Evolutionary conservation across 2,113 vertebrate species (phyloP).

Genomic region (Indri indri): DNA sequence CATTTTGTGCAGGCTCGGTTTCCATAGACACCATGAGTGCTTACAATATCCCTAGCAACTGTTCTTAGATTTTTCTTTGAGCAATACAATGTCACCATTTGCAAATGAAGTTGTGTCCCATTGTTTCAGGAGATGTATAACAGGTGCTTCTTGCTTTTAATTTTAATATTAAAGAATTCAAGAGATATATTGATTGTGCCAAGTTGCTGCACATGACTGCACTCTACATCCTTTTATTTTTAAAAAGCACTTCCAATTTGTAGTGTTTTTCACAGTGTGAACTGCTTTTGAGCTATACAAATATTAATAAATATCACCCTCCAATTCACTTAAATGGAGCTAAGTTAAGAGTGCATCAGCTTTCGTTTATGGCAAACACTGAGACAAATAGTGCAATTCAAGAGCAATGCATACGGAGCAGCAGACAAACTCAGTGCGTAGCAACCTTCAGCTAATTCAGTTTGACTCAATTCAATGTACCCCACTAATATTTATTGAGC

Average conservation of each 20-base stretch:
- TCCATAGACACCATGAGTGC: conserved; percentile 69
- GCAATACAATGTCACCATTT: conserved; percentile 49
- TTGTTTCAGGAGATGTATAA: conserved; percentile 63
- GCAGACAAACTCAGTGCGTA: neutral
- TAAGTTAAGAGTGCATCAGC: conserved; percentile 13
- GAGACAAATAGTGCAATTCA: conserved; percentile 44
- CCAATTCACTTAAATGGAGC: conserved; percentile 11
- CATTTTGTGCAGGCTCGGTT: conserved; percentile 46
- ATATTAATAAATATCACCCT: conserved; percentile 62
- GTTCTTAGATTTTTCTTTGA: conserved; percentile 50
- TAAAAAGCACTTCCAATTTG: conserved; percentile 42
- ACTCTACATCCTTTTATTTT: conserved; percentile 22
- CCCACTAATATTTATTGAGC: neutral
- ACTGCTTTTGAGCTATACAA: conserved; percentile 58
- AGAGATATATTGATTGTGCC: conserved; percentile 3
- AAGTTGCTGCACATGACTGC: neutral
- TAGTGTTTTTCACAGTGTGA: conserved; percentile 4
- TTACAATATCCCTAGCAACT: conserved; percentile 68
- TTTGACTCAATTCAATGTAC: neutral
- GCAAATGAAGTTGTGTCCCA: conserved; percentile 14
- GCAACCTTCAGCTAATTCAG: neutral
- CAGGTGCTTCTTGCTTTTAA: conserved; percentile 56
- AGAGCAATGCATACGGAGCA: neutral
- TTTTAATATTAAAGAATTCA: conserved; percentile 33
- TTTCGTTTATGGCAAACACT: conserved; percentile 31